Percentiles rank a stretch among this genome's conserved stretches.
phyloP scores from a whole-genome alignment of 2,888 invertebrate species.

The Eupithecia abbreviata region DNA sequence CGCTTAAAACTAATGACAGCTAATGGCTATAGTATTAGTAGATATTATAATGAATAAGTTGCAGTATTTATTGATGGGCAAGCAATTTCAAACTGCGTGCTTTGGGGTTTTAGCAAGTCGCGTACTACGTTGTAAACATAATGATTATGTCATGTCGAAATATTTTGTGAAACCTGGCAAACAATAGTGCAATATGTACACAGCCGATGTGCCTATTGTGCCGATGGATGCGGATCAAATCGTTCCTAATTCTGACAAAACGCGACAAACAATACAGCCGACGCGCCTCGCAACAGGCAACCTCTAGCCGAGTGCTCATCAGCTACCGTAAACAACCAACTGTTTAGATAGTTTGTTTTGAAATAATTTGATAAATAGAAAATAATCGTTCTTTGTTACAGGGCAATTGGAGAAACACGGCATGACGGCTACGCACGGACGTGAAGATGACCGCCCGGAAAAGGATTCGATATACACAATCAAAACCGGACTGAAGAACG shows the following conservation, averaged over 20 bases:
- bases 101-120: constrained; percentile 16
- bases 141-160: constrained; percentile 66
- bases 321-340: constrained; percentile 35
- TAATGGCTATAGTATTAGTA: not conserved
- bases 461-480: constrained; percentile 84
- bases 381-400: constrained; percentile 58
- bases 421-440: constrained; percentile 86
- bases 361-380: not conserved
- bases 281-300: constrained; percentile 7
- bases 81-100: not conserved
- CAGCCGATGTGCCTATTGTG: constrained; percentile 68
- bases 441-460: constrained; percentile 82
- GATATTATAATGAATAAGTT: not conserved
- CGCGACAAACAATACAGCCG: constrained; percentile 11
- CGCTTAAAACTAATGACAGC: not conserved
- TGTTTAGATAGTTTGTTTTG: not conserved
- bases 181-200: constrained; percentile 67
- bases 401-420: constrained; percentile 83
- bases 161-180: constrained; percentile 63
- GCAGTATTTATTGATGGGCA: not conserved
- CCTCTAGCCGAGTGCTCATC: constrained; percentile 3
- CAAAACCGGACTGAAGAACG: constrained; percentile 88
- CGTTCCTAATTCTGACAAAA: constrained; percentile 63
- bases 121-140: constrained; percentile 47
- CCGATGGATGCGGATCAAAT: constrained; percentile 67